phyloP scores from a whole-genome alignment of 2,888 invertebrate genomes.

The Artemia sp. region DNA sequence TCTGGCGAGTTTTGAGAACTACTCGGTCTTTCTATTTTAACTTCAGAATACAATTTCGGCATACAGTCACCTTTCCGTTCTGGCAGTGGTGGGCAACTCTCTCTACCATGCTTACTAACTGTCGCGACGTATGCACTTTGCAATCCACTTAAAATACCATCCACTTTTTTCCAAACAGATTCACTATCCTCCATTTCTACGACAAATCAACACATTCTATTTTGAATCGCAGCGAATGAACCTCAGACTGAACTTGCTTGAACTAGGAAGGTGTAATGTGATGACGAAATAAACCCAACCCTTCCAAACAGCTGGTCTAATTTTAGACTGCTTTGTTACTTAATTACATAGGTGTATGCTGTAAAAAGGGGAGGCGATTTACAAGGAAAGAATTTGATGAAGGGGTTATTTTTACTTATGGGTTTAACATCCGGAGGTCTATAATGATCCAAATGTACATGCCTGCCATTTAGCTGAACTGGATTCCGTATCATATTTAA shows the following conservation, averaged over 20 bases:
- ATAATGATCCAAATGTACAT: too few species aligned
- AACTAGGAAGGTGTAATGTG: slow-evolving; percentile 15
- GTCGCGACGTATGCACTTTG: not conserved
- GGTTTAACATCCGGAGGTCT: too few species aligned
- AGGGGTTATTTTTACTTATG: too few species aligned
- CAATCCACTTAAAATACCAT: slow-evolving; percentile 9
- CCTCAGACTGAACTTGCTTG: not conserved
- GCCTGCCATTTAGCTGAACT: too few species aligned
- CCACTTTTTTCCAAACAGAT: slow-evolving; percentile 10
- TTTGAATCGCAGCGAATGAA: not conserved
- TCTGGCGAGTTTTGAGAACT: not conserved
- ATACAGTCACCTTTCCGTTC: too few species aligned
- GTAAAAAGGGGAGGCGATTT: too few species aligned
- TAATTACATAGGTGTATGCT: too few species aligned
- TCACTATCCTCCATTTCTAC: slow-evolving; percentile 6
- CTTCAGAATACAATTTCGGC: not conserved
- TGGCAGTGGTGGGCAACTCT: too few species aligned
- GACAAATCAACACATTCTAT: not conserved
- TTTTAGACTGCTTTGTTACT: not conserved
- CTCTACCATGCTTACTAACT: not conserved
- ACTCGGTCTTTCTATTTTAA: not conserved
- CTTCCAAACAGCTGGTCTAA: slow-evolving; percentile 10
- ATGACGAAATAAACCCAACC: not conserved
- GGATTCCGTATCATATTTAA: too few species aligned
- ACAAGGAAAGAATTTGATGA: too few species aligned